A percentile compares a stretch with the other conserved stretches of the same genome.
Conservation (phyloP, 2,888 invertebrate genomes). For the Drosophila hamatofila region DNA sequence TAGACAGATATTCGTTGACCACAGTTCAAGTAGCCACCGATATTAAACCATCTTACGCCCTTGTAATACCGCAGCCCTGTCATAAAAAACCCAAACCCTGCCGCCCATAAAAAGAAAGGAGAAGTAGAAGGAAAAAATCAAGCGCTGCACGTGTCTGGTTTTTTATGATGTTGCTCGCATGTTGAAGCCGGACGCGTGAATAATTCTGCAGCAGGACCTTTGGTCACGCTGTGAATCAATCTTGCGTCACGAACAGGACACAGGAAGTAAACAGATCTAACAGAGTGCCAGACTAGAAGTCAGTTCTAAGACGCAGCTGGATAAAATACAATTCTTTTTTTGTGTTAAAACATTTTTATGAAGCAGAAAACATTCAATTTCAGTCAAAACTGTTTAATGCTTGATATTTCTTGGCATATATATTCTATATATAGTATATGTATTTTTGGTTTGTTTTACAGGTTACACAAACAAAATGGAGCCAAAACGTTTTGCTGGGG, state of each 20-base stretch:
- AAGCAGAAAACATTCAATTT: conserved; percentile 75
- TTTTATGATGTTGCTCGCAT: conserved; percentile 64
- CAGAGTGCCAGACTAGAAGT: conserved; percentile 19
- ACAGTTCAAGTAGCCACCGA: conserved; percentile 30
- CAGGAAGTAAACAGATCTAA: conserved; percentile 67
- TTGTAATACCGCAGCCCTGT: conserved; percentile 2
- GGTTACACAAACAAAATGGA: conserved; percentile 71
- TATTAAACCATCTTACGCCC: conserved; percentile 37
- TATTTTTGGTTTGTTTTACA: conserved; percentile 12
- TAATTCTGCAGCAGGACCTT: conserved; percentile 77
- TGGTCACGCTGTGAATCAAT: conserved; percentile 81
- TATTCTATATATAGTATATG: not conserved
- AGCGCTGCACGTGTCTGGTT: conserved; percentile 66
- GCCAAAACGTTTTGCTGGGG: conserved; percentile 54
- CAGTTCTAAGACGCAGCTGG: conserved; percentile 18
- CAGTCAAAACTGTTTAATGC: conserved; percentile 20
- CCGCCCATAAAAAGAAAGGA: conserved; percentile 21
- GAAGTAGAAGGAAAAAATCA: conserved; percentile 26
- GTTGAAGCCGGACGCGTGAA: conserved; percentile 75
- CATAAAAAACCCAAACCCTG: conserved; percentile 7
- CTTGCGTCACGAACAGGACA: conserved; percentile 60
- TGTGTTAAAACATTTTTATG: conserved; percentile 62
- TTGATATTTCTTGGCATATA: conserved; percentile 18
- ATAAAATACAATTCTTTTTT: conserved; percentile 59
- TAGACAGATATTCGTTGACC: not conserved